Percentiles rank a stretch among this genome's conserved stretches.
These are phyloP conservation scores for Petrocephalus schoutedeni DNA, from an alignment of 2,797 vertebrate species.

Conservation along the genomic window DNA sequence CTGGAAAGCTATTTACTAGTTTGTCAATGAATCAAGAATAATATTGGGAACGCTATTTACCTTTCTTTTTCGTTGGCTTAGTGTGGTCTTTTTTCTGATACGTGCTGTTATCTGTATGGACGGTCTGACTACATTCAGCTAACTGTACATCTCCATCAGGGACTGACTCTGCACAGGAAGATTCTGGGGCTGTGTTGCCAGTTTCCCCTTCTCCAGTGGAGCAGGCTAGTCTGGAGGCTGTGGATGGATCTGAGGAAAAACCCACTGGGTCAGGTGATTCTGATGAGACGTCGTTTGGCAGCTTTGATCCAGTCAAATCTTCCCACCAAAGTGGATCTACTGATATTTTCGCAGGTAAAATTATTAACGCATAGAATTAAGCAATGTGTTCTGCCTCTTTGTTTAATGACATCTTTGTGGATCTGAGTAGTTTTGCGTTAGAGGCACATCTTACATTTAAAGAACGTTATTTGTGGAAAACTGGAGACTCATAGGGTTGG, in stretches of 20 bases:
- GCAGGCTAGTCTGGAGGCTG: background rate
- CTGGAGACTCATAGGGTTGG: background rate
- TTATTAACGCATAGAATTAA: background rate
- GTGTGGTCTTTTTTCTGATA: background rate
- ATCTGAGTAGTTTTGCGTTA: background rate
- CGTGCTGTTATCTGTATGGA: background rate
- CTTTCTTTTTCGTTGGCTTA: background rate
- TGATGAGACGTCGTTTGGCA: constrained; percentile 12
- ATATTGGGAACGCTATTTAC: background rate
- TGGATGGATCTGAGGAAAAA: background rate
- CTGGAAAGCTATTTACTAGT: background rate
- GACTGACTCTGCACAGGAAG: background rate
- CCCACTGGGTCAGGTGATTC: constrained; percentile 30
- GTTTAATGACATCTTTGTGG: background rate
- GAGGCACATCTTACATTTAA: background rate
- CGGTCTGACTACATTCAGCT: background rate
- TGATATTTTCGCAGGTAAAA: background rate
- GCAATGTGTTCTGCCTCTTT: background rate
- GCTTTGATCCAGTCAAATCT: background rate
- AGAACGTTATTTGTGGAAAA: background rate
- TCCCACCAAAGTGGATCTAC: background rate
- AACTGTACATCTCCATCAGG: background rate
- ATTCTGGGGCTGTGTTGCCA: background rate
- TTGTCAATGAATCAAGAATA: background rate
- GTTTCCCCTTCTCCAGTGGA: background rate